Evolutionary conservation across 2,888 invertebrate species (phyloP).

Genomic region (Vesta saturnalis): DNA sequence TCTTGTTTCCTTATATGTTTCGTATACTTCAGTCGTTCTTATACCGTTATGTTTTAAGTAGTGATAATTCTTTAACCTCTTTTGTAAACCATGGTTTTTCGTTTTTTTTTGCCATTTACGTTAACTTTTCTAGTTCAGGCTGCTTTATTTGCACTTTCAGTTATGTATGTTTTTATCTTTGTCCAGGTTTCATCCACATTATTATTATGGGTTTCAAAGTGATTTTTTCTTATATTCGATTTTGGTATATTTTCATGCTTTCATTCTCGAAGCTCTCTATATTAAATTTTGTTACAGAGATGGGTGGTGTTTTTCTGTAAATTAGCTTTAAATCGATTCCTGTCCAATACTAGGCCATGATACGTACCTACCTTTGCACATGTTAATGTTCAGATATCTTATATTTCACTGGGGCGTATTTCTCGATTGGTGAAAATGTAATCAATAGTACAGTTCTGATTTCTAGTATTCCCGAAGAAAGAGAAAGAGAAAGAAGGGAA

Average conservation of each 20-base stretch:
- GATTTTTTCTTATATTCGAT: slow-evolving; percentile 10
- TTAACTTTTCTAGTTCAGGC: background rate
- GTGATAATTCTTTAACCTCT: too few relatives aligned
- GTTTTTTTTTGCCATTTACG: background rate
- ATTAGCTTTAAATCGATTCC: background rate
- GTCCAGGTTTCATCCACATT: background rate
- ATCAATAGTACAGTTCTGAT: background rate
- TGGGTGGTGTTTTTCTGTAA: background rate
- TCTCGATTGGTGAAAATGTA: too few relatives aligned
- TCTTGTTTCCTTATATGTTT: too few relatives aligned
- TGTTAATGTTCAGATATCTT: background rate
- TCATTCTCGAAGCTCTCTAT: background rate
- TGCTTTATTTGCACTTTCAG: background rate
- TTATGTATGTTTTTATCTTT: background rate
- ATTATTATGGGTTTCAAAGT: background rate
- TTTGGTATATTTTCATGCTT: background rate
- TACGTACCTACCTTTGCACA: background rate
- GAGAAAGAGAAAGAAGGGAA: too few relatives aligned
- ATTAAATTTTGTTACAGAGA: background rate
- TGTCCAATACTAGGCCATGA: background rate
- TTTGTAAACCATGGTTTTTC: too few relatives aligned
- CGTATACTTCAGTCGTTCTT: too few relatives aligned
- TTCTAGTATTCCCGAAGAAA: background rate
- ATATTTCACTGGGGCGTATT: background rate
- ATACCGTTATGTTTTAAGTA: too few relatives aligned